Evolutionary conservation across 2,797 vertebrate genomes (phyloP), one percentile per base, ranked within the genome.

Genomic region (Otolemur crassicaudatus): DNA sequence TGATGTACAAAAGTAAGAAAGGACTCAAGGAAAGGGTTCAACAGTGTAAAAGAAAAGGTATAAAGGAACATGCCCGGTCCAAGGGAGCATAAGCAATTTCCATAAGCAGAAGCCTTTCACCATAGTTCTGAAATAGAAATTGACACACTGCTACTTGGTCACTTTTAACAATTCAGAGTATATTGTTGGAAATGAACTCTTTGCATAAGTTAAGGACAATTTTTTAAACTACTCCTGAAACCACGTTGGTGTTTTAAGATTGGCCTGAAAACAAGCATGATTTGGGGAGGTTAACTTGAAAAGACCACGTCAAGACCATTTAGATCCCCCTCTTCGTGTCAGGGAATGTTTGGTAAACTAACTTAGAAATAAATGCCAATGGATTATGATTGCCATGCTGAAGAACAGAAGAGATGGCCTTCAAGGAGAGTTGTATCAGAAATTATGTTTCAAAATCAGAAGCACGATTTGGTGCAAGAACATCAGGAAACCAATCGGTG

Each of bases 391-490:
- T 84, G 80, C 61, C 34, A 43, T 65, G 67, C 53, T 23, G 17
- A 81, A 67, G 87, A 70, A 91, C n/a, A 91, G 83, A 94, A 97
- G 86, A 87, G 60, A 86, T 72, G 63, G 87, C n/a, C 90, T 94
- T 75, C 73, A 81, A 95, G 87, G 80, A 87, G n/a, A 96, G 70
- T 87, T 91, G 72, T 49, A 96, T 93, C 94, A 94, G 87, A 96
- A 97, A 90, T 93, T 81, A 95, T 86, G 94, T 93, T 93, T 94
- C 90, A 91, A 94, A 95, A 93, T 86, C 92, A 91, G 95, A 94
- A 95, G 80, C 56, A 73, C n/a, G n/a, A 43, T 87, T 79, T 81
- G 43, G 49, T 73, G 27, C 63, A 65, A 96, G 90, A 94, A 67
- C 87, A 70, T 80, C 40, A 43, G 69, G 90, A 95, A 94, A 81